These are phyloP conservation scores for Lophius piscatorius DNA, from an alignment of 2,113 vertebrate genomes.

Conservation along the genomic window DNA sequence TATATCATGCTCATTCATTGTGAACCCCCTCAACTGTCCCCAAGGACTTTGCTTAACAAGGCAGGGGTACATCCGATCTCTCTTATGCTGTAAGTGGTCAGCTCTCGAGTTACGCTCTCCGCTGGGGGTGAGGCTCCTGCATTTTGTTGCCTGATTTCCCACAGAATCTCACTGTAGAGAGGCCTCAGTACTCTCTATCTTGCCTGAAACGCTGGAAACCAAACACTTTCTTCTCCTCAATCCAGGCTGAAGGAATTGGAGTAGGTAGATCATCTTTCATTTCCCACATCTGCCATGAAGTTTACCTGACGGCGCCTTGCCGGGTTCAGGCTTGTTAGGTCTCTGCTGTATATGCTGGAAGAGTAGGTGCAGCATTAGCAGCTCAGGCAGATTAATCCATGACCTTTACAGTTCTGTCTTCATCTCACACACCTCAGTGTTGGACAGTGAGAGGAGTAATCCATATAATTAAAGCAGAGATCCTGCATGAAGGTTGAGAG, in stretches of 20 bases:
- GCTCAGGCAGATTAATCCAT: conserved; percentile 11
- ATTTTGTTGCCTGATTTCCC: conserved; percentile 61
- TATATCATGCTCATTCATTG: conserved; percentile 44
- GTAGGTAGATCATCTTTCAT: conserved; percentile 54
- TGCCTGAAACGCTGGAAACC: conserved; percentile 55
- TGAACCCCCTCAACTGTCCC: conserved; percentile 46
- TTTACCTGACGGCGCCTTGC: conserved; percentile 31
- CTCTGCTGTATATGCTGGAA: background rate
- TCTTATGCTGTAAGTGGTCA: conserved; percentile 59
- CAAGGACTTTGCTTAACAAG: conserved; percentile 52
- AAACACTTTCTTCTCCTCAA: conserved; percentile 39
- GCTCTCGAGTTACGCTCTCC: conserved; percentile 54
- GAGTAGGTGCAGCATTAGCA: conserved; percentile 9
- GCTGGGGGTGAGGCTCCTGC: conserved; percentile 30
- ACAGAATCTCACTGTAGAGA: conserved; percentile 35
- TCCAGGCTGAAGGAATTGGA: conserved; percentile 26
- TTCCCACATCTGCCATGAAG: conserved; percentile 34
- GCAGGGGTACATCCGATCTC: conserved; percentile 59
- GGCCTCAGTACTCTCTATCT: conserved; percentile 30
- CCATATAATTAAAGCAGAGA: too few relatives aligned
- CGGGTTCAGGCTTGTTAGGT: conserved; percentile 33
- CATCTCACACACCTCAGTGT: background rate
- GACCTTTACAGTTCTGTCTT: conserved; percentile 10
- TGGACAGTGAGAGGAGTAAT: too few relatives aligned
- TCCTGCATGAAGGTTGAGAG: too few relatives aligned